These are phyloP conservation scores for Sinonovacula constricta DNA, from an alignment of 1,140 invertebrate species.

Conservation along the genomic window DNA sequence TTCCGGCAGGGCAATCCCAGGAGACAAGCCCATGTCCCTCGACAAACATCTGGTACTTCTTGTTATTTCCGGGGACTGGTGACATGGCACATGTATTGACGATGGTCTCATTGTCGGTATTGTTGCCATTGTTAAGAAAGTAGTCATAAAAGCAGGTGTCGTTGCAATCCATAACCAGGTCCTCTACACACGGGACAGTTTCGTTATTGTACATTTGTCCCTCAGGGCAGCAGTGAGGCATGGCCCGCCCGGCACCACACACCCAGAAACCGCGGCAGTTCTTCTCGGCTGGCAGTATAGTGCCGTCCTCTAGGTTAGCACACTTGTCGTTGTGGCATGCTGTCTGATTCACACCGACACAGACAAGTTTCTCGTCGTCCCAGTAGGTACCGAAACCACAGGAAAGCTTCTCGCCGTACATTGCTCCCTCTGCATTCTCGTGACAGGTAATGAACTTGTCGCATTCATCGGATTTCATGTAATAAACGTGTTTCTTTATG, in stretches of 20 bases:
- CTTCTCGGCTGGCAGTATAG: slow-evolving; percentile 29
- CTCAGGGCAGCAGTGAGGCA: slow-evolving; percentile 54
- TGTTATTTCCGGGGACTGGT: slow-evolving; percentile 29
- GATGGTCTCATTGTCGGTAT: neutral
- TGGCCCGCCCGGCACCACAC: slow-evolving; percentile 49
- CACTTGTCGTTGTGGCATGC: slow-evolving; percentile 54
- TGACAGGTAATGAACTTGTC: slow-evolving; percentile 66
- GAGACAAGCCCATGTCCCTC: slow-evolving; percentile 38
- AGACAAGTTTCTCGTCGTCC: slow-evolving; percentile 57
- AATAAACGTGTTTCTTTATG: too few species aligned
- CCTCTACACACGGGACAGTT: slow-evolving; percentile 22
- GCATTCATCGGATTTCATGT: slow-evolving; percentile 61
- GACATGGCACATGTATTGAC: slow-evolving; percentile 51
- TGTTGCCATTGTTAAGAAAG: slow-evolving; percentile 11
- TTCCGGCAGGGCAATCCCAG: slow-evolving; percentile 55
- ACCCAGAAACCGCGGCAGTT: slow-evolving; percentile 61
- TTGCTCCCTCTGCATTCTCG: slow-evolving; percentile 19
- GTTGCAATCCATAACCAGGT: slow-evolving; percentile 20
- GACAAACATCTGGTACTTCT: slow-evolving; percentile 48
- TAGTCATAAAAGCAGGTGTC: slow-evolving; percentile 18
- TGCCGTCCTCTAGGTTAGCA: neutral
- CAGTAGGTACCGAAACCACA: slow-evolving; percentile 63
- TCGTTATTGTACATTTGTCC: slow-evolving; percentile 43
- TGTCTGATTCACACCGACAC: slow-evolving; percentile 39
- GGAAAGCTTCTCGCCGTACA: slow-evolving; percentile 49